Evolutionary conservation across 1,140 invertebrate genomes (phyloP).

Genomic region (Physella acuta): DNA sequence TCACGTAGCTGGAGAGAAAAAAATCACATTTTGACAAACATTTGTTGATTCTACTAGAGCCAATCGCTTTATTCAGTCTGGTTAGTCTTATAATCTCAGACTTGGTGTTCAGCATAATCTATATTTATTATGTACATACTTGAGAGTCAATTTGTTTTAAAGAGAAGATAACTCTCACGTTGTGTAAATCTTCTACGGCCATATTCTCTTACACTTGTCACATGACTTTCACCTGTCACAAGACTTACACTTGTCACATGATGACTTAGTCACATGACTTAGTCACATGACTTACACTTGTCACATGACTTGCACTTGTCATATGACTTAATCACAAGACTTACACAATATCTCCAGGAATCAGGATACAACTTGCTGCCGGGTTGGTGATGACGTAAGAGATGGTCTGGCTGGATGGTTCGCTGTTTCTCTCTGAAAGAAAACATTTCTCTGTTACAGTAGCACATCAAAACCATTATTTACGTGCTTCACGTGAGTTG

Average conservation of each 20-base stretch:
- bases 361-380: not conserved
- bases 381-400: constrained; percentile 14
- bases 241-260: not conserved
- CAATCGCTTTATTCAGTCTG: not conserved
- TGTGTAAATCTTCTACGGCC: not conserved
- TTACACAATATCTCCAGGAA: constrained; percentile 8
- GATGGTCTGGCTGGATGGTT: not conserved
- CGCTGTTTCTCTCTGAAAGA: not conserved
- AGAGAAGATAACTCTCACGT: not conserved
- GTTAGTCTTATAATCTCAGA: no score
- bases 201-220: not conserved
- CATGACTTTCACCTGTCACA: not conserved
- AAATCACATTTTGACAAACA: not conserved
- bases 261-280: not conserved
- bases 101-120: not conserved
- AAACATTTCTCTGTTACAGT: not conserved
- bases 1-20: constrained; percentile 41
- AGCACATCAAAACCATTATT: not conserved
- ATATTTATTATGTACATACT: not conserved
- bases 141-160: not conserved
- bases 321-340: not conserved
- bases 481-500: not conserved
- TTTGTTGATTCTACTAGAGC: not conserved
- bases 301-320: not conserved
- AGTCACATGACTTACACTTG: not conserved